phyloP scores from a whole-genome alignment of 2,113 vertebrate genomes.

The Anoplopoma fimbria region DNA sequence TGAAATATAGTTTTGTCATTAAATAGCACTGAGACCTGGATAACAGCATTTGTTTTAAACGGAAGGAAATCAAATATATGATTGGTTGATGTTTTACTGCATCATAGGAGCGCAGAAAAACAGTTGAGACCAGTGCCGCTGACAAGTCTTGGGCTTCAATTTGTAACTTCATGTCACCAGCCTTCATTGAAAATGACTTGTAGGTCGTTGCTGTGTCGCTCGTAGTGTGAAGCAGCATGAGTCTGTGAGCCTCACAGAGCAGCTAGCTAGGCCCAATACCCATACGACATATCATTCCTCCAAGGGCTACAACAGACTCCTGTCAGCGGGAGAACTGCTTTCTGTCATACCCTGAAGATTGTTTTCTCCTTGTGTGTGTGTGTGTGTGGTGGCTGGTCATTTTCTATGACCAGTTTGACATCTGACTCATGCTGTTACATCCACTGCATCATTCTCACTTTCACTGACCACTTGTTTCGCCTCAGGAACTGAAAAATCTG shows the following conservation, averaged over 20 bases:
- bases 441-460: slow-evolving; percentile 65
- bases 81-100: not conserved
- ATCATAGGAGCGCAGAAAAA: not conserved
- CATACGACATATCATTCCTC: slow-evolving; percentile 13
- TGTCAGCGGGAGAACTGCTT: slow-evolving; percentile 23
- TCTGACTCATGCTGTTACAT: slow-evolving; percentile 72
- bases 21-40: not conserved
- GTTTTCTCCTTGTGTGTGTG: slow-evolving; percentile 13
- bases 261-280: not conserved
- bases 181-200: not conserved
- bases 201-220: not conserved
- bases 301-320: not conserved
- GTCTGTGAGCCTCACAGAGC: not conserved
- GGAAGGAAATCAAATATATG: not conserved
- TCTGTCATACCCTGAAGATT: slow-evolving; percentile 4
- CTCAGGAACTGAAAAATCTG: slow-evolving; percentile 66
- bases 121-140: not conserved
- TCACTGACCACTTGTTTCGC: slow-evolving; percentile 64
- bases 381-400: slow-evolving; percentile 25
- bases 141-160: too few relatives aligned
- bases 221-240: not conserved
- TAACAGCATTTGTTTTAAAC: not conserved
- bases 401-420: slow-evolving; percentile 72
- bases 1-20: not conserved
- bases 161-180: not conserved